A percentile compares a stretch with the other conserved stretches of the same genome.
Conservation (phyloP, 2,797 vertebrate species). For the Anguilla obscura region DNA sequence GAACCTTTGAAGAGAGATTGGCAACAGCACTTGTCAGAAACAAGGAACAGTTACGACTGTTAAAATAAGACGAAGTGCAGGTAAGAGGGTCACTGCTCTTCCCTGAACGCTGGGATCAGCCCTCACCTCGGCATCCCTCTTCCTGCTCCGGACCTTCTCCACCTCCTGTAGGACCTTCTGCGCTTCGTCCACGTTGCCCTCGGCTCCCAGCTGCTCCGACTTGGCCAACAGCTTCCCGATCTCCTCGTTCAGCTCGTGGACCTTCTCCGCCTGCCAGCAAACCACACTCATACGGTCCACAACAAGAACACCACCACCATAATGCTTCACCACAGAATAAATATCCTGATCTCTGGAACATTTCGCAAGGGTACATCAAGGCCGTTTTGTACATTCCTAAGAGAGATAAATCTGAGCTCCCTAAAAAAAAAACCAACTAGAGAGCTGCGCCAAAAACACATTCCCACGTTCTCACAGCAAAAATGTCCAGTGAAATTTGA, state of each 20-base stretch:
- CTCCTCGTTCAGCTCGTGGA: conserved; percentile 97
- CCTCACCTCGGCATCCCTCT: conserved; percentile 96
- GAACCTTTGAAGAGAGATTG: not conserved
- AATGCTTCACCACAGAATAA: not conserved
- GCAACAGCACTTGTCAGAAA: not conserved
- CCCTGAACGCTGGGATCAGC: not conserved
- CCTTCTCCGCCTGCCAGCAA: conserved; percentile 87
- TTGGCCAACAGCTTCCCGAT: conserved; percentile 97
- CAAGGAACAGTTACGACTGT: not conserved
- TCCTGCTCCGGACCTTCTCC: conserved; percentile 91
- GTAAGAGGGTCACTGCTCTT: not conserved
- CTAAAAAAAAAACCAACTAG: too few species aligned
- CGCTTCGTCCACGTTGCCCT: conserved; percentile 96
- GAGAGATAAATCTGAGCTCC: too few species aligned
- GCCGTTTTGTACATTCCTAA: too few species aligned
- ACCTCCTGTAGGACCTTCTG: conserved; percentile 97
- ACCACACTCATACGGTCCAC: conserved; percentile 16
- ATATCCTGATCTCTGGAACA: not conserved
- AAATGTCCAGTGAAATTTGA: too few species aligned
- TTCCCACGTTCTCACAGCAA: too few species aligned
- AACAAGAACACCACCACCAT: not conserved
- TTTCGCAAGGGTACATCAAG: not conserved
- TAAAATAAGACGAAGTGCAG: not conserved
- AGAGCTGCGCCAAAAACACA: too few species aligned
- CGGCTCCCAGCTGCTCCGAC: conserved; percentile 94